Conservation (phyloP, 2,797 vertebrate genomes). For the Ctenopoma kingsleyae region DNA sequence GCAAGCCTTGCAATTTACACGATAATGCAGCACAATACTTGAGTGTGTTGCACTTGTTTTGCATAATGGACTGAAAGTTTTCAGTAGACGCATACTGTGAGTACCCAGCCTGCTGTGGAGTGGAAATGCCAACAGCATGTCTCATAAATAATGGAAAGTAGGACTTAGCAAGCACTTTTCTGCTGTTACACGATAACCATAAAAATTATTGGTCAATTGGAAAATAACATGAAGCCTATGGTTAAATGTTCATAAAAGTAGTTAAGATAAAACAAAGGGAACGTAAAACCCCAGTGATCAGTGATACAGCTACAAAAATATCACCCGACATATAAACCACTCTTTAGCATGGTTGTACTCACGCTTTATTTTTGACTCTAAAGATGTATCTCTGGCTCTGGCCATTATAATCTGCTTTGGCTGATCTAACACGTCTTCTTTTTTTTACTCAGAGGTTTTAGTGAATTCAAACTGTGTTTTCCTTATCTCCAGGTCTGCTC, state of each 20-base stretch:
- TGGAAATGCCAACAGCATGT: not conserved
- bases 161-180: not conserved
- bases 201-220: not conserved
- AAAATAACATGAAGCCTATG: not conserved
- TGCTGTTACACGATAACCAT: not conserved
- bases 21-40: not conserved
- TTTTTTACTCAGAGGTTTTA: not conserved
- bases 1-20: not conserved
- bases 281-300: not conserved
- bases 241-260: not conserved
- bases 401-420: not conserved
- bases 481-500: not conserved
- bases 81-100: not conserved
- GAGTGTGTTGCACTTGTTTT: slow-evolving; percentile 5
- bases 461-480: not conserved
- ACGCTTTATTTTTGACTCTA: not conserved
- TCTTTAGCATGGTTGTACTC: not conserved
- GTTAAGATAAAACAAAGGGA: not conserved
- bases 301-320: not conserved
- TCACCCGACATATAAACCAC: not conserved
- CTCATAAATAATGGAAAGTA: no score
- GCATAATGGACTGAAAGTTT: not conserved
- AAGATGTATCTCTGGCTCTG: not conserved
- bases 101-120: slow-evolving; percentile 1
- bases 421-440: not conserved